Percentiles rank a stretch among this genome's conserved stretches.
These are phyloP conservation scores for Lateolabrax maculatus DNA, from an alignment of 2,797 vertebrate genomes.

Conservation along the genomic window DNA sequence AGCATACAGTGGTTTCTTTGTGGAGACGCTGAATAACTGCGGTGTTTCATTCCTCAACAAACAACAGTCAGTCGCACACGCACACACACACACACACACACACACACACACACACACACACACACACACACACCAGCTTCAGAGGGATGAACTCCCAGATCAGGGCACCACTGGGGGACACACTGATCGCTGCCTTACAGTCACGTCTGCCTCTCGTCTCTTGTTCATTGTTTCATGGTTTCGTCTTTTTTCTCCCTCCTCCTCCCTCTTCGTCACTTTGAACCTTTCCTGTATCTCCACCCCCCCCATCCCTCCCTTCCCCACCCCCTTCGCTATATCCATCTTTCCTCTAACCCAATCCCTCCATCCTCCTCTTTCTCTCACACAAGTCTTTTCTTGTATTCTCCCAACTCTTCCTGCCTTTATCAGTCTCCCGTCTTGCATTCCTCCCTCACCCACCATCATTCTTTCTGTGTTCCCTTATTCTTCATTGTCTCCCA, in stretches of 20 bases:
- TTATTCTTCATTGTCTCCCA: conserved; percentile 23
- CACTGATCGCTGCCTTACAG: conserved; percentile 47
- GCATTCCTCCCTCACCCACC: conserved; percentile 45
- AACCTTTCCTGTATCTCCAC: conserved; percentile 20
- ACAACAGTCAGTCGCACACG: conserved; percentile 15
- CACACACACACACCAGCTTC: conserved; percentile 12
- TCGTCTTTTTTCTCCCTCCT: background rate
- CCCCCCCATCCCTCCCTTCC: background rate
- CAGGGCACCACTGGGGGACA: conserved; percentile 51
- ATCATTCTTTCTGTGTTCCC: conserved; percentile 9
- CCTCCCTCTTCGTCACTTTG: conserved; percentile 19
- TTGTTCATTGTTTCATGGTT: conserved; percentile 60
- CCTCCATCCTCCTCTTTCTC: background rate
- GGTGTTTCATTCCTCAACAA: conserved; percentile 39
- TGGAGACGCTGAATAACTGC: conserved; percentile 60
- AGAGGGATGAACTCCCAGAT: conserved; percentile 51
- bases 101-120: conserved; percentile 15
- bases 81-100: conserved; percentile 8
- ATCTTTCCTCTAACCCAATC: background rate
- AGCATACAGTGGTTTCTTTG: conserved; percentile 68
- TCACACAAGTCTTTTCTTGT: conserved; percentile 16
- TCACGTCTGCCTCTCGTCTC: conserved; percentile 39
- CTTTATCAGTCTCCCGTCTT: background rate
- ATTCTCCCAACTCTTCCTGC: background rate
- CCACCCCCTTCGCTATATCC: no score